Percentiles rank a stretch among this genome's conserved stretches.
Evolutionary conservation across 1,140 invertebrate species (phyloP).

Genomic region (Drosophila subpulchrella): DNA sequence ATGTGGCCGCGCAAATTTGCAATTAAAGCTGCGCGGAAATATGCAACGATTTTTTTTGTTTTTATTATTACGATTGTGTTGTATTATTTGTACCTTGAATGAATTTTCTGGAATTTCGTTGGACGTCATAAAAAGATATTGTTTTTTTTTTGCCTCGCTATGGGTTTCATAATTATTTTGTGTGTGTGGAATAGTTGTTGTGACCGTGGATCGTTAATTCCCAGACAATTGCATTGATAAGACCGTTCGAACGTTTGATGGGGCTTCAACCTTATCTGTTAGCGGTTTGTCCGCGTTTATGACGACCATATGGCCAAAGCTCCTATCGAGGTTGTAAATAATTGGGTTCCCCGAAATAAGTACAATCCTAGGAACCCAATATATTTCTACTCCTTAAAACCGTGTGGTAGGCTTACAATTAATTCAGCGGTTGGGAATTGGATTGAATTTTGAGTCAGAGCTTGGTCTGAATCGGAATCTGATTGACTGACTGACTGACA

Average conservation of each 20-base stretch:
- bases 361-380: not conserved
- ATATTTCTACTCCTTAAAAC: not conserved
- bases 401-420: conserved; percentile 13
- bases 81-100: conserved; percentile 10
- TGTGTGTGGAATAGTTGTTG: conserved; percentile 1
- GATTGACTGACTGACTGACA: conserved; percentile 55
- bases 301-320: conserved; percentile 48
- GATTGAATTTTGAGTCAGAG: conserved; percentile 68
- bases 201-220: conserved; percentile 27
- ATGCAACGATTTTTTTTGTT: conserved; percentile 15
- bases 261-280: conserved; percentile 38
- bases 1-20: conserved; percentile 42
- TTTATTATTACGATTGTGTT: not conserved
- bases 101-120: conserved; percentile 36
- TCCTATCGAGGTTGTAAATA: conserved; percentile 37
- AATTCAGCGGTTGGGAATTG: conserved; percentile 55
- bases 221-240: conserved; percentile 57
- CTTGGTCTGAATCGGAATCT: conserved; percentile 17
- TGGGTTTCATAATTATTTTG: conserved; percentile 52
- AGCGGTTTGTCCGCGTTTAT: conserved; percentile 40
- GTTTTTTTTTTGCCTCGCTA: conserved; percentile 21
- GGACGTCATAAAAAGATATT: conserved; percentile 43
- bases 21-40: conserved; percentile 56
- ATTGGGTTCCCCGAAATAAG: not conserved
- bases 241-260: not conserved